Conservation (phyloP, 2,888 invertebrate species). For the Metallyticus violacea region DNA sequence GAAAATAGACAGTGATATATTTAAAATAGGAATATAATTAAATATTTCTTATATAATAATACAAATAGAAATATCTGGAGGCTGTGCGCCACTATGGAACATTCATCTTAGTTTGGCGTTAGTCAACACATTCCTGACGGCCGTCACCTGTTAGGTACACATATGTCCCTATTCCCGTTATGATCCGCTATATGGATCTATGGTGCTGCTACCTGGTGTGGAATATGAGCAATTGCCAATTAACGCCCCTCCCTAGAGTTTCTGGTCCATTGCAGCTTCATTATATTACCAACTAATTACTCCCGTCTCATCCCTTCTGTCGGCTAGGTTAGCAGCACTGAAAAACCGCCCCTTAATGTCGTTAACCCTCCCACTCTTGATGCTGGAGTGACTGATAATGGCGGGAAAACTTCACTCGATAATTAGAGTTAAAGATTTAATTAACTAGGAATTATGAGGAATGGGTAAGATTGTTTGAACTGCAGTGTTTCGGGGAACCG, state of each 20-base stretch:
- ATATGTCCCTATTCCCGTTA: background rate
- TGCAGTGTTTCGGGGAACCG: background rate
- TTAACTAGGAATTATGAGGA: slow-evolving; percentile 29
- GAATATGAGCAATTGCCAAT: slow-evolving; percentile 14
- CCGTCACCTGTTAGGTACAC: background rate
- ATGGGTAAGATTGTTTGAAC: background rate
- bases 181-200: background rate
- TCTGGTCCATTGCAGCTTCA: background rate
- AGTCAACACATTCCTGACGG: background rate
- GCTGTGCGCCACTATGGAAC: too few relatives aligned
- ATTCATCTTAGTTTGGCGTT: background rate
- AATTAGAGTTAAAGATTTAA: slow-evolving; percentile 28
- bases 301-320: background rate
- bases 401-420: background rate
- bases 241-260: background rate
- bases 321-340: background rate
- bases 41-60: too few relatives aligned
- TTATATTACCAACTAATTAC: slow-evolving; percentile 13
- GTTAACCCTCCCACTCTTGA: background rate
- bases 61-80: too few relatives aligned
- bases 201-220: background rate
- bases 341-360: slow-evolving; percentile 12
- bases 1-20: too few relatives aligned
- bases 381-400: slow-evolving; percentile 17
- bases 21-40: too few relatives aligned